Conservation (phyloP, 92 coral and sea anemone species). For the Siderastrea siderea region DNA sequence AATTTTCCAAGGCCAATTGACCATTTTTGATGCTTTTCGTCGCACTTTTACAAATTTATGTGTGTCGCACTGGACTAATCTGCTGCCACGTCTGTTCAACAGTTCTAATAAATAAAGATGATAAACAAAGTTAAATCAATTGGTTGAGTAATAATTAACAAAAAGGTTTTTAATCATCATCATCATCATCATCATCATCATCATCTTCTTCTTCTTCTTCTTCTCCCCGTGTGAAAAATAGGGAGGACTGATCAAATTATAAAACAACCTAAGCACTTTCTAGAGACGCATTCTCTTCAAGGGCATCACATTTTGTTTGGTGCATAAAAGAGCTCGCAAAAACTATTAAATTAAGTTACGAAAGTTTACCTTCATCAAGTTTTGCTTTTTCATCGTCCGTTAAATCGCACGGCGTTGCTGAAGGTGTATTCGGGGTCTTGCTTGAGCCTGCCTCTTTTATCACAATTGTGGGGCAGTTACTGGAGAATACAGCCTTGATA, state of each 20-base stretch:
- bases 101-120: slow-evolving; percentile 37
- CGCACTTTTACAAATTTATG: slow-evolving; percentile 15
- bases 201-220: too few species aligned
- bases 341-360: neutral
- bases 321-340: neutral
- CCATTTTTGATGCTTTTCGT: slow-evolving; percentile 10
- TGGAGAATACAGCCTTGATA: slow-evolving; percentile 35
- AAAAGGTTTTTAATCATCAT: neutral
- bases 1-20: slow-evolving; percentile 57
- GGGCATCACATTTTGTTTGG: neutral
- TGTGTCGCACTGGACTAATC: slow-evolving; percentile 20
- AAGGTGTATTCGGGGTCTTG: neutral
- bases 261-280: neutral
- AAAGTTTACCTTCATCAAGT: slow-evolving; percentile 40
- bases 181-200: too few species aligned
- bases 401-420: neutral
- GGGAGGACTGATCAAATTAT: too few species aligned
- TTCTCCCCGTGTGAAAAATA: too few species aligned
- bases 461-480: slow-evolving; percentile 41
- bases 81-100: slow-evolving; percentile 23
- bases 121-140: neutral
- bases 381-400: slow-evolving; percentile 25
- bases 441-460: slow-evolving; percentile 32
- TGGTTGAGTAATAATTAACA: neutral
- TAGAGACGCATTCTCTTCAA: neutral